phyloP scores from a whole-genome alignment of 92 coral and sea anemone genomes.

The Nematostella vectensis region DNA sequence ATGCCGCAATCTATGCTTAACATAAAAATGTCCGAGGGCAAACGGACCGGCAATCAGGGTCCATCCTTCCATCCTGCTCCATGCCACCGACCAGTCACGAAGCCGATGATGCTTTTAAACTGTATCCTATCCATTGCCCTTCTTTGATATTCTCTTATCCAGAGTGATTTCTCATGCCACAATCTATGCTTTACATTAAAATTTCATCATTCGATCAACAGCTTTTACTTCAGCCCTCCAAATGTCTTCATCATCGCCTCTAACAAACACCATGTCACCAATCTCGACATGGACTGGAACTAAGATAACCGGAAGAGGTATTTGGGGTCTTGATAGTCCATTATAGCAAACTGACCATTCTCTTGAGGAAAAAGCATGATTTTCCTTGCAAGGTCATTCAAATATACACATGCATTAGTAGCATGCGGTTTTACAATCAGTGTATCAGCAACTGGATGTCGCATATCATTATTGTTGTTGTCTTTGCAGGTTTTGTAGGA shows the following conservation, averaged over 20 bases:
- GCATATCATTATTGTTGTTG: conserved; percentile 14
- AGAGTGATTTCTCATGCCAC: conserved; percentile 18
- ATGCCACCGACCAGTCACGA: conserved; percentile 37
- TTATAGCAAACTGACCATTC: conserved; percentile 22
- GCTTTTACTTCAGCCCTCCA: conserved; percentile 39
- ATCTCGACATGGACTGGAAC: conserved; percentile 31
- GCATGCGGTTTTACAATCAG: conserved; percentile 21
- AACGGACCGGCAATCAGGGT: conserved; percentile 15
- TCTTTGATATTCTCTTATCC: conserved; percentile 25
- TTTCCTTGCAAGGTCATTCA: conserved; percentile 20
- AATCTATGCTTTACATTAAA: conserved; percentile 27
- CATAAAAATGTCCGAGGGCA: background rate
- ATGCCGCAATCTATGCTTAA: conserved; percentile 14
- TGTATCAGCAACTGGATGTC: conserved; percentile 33
- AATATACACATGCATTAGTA: conserved; percentile 15
- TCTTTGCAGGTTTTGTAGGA: conserved; percentile 21
- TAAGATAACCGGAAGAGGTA: conserved; percentile 17
- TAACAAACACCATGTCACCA: conserved; percentile 36
- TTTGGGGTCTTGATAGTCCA: conserved; percentile 17
- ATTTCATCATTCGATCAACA: conserved; percentile 10
- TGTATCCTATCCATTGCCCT: conserved; percentile 27
- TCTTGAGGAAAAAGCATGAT: conserved; percentile 11
- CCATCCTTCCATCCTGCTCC: conserved; percentile 34
- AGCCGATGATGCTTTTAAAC: conserved; percentile 27
- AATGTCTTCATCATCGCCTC: conserved; percentile 27